Evolutionary conservation across 1,140 invertebrate genomes (phyloP).

Genomic region (Leptinotarsa lineolata): DNA sequence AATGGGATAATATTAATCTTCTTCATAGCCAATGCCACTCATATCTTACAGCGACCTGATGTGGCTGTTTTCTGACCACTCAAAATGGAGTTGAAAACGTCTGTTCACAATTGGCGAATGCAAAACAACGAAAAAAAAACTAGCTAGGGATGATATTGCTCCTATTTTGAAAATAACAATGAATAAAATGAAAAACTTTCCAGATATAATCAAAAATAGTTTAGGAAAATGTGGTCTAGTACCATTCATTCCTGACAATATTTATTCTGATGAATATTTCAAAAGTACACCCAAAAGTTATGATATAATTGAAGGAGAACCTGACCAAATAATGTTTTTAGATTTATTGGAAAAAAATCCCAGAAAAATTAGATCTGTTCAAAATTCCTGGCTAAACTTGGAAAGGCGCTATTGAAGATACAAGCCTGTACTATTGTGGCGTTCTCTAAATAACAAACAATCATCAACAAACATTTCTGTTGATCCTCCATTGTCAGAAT

Average conservation of each 20-base stretch:
- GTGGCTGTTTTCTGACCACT: constrained; percentile 28
- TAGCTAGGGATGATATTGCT: not conserved
- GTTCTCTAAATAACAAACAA: no score
- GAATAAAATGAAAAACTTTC: not conserved
- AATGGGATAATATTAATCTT: constrained; percentile 40
- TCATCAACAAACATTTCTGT: no score
- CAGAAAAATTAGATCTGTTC: no score
- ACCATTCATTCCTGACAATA: constrained; percentile 36
- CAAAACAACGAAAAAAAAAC: not conserved
- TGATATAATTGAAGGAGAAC: no score
- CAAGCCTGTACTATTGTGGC: no score
- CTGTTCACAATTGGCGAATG: constrained; percentile 18
- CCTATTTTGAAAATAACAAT: not conserved
- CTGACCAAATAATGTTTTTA: no score
- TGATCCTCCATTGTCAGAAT: no score
- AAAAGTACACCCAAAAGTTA: not conserved
- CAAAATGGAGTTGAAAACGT: constrained; percentile 26
- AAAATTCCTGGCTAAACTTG: no score
- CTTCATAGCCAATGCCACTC: constrained; percentile 29
- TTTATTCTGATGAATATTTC: constrained; percentile 4
- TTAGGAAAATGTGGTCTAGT: constrained; percentile 41
- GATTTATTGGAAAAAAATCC: no score
- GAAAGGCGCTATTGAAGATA: no score
- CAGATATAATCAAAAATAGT: constrained; percentile 30
- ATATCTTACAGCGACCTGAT: constrained; percentile 34